These are phyloP conservation scores for Myopa tessellatipennis DNA, from an alignment of 2,888 invertebrate genomes.

Conservation along the genomic window DNA sequence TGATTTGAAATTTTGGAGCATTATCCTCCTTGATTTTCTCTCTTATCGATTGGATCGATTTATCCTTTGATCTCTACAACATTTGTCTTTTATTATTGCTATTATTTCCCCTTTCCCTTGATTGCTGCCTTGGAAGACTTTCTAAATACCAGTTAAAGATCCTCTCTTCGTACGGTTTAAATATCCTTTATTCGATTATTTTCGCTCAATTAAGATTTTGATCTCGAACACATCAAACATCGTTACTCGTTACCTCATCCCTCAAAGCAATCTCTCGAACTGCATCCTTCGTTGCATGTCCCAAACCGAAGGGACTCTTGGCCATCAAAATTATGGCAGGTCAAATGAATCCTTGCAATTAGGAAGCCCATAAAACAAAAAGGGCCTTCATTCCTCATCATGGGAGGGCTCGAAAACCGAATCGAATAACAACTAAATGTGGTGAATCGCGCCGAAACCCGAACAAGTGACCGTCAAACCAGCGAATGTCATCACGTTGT, in stretches of 20 bases:
- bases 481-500: slow-evolving; percentile 1
- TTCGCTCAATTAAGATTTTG: not conserved
- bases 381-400: not conserved
- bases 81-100: too few species aligned
- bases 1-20: too few species aligned
- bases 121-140: too few species aligned
- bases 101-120: too few species aligned
- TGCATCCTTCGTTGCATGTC: too few species aligned
- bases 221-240: not conserved
- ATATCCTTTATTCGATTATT: not conserved
- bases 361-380: slow-evolving; percentile 22
- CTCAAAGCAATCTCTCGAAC: not conserved
- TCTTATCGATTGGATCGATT: too few species aligned
- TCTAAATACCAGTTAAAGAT: not conserved
- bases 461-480: not conserved
- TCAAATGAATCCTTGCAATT: slow-evolving; percentile 23
- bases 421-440: slow-evolving; percentile 16
- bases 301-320: not conserved
- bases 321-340: not conserved
- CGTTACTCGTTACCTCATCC: not conserved
- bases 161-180: not conserved
- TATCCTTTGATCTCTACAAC: too few species aligned
- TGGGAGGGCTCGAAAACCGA: slow-evolving; percentile 11
- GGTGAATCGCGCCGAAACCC: not conserved
- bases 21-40: too few species aligned